Percentiles rank a stretch among this genome's conserved stretches.
phyloP scores from a whole-genome alignment of 2,888 invertebrate species.

The Rhamphomyia laevipes region DNA sequence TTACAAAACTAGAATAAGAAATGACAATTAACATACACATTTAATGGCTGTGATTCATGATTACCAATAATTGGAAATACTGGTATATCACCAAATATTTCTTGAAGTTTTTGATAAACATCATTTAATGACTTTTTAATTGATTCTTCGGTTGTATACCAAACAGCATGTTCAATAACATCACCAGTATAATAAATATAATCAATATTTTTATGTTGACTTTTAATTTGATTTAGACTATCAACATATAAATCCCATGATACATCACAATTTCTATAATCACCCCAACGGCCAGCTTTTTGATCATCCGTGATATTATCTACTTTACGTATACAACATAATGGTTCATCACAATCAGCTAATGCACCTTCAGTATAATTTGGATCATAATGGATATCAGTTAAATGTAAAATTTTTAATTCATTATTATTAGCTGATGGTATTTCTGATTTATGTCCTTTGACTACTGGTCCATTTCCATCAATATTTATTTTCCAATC shows the following conservation, averaged over 20 bases:
- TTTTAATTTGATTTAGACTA: slow-evolving; percentile 48
- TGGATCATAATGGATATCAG: slow-evolving; percentile 65
- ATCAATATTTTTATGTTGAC: slow-evolving; percentile 47
- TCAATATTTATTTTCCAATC: slow-evolving; percentile 26
- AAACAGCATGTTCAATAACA: slow-evolving; percentile 74
- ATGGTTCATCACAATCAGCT: slow-evolving; percentile 59
- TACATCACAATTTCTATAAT: slow-evolving; percentile 64
- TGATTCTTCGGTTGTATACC: slow-evolving; percentile 60
- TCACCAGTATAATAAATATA: slow-evolving; percentile 78
- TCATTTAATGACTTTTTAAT: slow-evolving; percentile 48
- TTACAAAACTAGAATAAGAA: background rate
- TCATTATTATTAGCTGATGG: slow-evolving; percentile 18
- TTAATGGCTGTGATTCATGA: slow-evolving; percentile 73
- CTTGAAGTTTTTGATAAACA: slow-evolving; percentile 41
- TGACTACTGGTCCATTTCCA: slow-evolving; percentile 2
- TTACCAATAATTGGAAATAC: slow-evolving; percentile 66
- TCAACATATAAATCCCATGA: slow-evolving; percentile 58
- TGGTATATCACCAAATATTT: slow-evolving; percentile 47
- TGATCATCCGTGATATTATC: slow-evolving; percentile 9
- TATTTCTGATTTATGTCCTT: slow-evolving; percentile 19
- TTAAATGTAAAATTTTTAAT: slow-evolving; percentile 28
- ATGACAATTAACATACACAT: slow-evolving; percentile 50
- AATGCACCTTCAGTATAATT: slow-evolving; percentile 54
- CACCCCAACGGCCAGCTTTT: slow-evolving; percentile 69
- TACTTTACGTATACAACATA: slow-evolving; percentile 55